Percentiles rank a stretch among this genome's conserved stretches.
Conservation (phyloP, 2,888 invertebrate species). For the Gymnoscelis rufifasciata region DNA sequence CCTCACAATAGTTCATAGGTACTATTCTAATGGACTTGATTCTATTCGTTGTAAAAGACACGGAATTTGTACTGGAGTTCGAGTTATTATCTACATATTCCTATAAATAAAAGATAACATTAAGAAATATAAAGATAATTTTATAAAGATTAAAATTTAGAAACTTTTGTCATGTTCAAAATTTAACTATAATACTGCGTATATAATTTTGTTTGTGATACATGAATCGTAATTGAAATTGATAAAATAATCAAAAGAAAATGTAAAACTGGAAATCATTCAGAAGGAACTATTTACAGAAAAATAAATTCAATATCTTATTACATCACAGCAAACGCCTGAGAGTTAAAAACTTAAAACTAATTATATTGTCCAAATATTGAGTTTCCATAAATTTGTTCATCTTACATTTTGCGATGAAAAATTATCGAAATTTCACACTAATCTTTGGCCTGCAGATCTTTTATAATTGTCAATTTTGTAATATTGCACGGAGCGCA, state of each 20-base stretch:
- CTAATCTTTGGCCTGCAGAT: conserved; percentile 78
- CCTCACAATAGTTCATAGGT: conserved; percentile 6
- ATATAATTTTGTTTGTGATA: neutral
- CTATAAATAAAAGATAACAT: too few species aligned
- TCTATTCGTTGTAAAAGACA: conserved; percentile 52
- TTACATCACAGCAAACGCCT: conserved; percentile 76
- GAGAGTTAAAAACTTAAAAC: conserved; percentile 66
- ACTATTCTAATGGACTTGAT: conserved; percentile 23
- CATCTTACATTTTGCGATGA: conserved; percentile 33
- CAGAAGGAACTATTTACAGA: conserved; percentile 44
- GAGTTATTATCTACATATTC: neutral
- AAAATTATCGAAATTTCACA: conserved; percentile 44
- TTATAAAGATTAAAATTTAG: neutral
- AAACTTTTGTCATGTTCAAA: neutral
- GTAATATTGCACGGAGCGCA: conserved; percentile 53
- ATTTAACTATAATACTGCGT: conserved; percentile 2
- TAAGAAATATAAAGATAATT: neutral
- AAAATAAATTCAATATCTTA: conserved; percentile 50
- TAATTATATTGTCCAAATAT: conserved; percentile 54
- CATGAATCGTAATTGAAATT: too few species aligned
- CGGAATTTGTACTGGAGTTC: conserved; percentile 47
- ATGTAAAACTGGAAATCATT: conserved; percentile 20
- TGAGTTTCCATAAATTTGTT: conserved; percentile 36
- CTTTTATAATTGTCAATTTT: conserved; percentile 56
- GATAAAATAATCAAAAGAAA: neutral